Evolutionary conservation across 2,113 vertebrate species (phyloP).

Genomic region (Pristiophorus japonicus): DNA sequence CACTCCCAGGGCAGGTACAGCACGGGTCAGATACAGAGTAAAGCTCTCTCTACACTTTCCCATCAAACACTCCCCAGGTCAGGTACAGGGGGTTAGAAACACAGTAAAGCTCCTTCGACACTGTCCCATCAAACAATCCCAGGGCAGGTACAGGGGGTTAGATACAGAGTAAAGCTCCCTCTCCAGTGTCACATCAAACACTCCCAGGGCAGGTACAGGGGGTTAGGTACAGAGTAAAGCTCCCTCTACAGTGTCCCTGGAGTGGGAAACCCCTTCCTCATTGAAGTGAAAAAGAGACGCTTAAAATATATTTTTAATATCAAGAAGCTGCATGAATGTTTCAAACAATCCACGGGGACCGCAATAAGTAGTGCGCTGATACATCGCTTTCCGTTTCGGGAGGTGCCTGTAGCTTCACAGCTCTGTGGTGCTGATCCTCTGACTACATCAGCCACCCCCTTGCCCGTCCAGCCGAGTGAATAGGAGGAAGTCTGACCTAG

Average conservation of each 20-base stretch:
- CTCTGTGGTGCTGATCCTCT: no score
- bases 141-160: background rate
- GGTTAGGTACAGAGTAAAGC: no score
- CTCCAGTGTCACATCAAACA: background rate
- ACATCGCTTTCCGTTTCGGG: background rate
- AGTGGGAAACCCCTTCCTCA: background rate
- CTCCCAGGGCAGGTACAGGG: no score
- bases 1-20: background rate
- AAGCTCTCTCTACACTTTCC: background rate
- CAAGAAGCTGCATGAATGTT: background rate
- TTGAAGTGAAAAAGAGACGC: background rate
- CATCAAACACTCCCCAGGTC: background rate
- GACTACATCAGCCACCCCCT: no score
- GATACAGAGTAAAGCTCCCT: background rate
- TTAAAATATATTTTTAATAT: background rate
- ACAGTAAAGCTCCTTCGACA: background rate
- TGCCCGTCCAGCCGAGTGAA: background rate
- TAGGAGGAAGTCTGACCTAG: slow-evolving; percentile 56
- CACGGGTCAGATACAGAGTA: background rate
- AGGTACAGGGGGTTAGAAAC: background rate
- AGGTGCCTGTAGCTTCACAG: background rate
- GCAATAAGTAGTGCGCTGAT: no score
- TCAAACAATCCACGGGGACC: background rate
- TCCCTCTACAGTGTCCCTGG: background rate
- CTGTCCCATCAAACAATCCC: background rate